Evolutionary conservation across 2,797 vertebrate genomes (phyloP).

Genomic region (Xenentodon cancila): DNA sequence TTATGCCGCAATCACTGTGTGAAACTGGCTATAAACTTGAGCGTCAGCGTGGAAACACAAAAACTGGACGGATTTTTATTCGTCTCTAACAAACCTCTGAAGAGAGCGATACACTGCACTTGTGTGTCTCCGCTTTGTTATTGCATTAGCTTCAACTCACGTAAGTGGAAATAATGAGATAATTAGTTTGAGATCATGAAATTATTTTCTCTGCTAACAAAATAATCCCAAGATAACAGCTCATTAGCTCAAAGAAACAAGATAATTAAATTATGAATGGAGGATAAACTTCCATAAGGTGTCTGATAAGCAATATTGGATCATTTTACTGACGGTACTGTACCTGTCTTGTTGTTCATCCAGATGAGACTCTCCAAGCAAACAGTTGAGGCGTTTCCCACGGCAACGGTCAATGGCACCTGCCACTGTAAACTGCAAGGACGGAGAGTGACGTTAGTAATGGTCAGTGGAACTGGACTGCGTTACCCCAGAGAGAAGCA

Average conservation of each 20-base stretch:
- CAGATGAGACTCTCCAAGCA: constrained; percentile 93
- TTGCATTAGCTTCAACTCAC: constrained; percentile 13
- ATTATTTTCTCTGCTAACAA: constrained; percentile 8
- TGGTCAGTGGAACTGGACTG: constrained; percentile 26
- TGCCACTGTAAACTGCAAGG: constrained; percentile 93
- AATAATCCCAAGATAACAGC: constrained; percentile 6
- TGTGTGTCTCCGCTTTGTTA: background rate
- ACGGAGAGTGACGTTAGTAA: constrained; percentile 55
- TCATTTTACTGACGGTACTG: background rate
- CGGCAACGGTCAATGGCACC: constrained; percentile 92
- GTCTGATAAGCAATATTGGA: background rate
- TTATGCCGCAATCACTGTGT: too few relatives aligned
- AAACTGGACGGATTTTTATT: constrained; percentile 13
- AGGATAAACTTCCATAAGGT: background rate
- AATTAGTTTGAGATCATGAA: constrained; percentile 29
- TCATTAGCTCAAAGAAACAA: constrained; percentile 15
- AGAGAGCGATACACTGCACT: background rate
- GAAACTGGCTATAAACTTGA: too few relatives aligned
- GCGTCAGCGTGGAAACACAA: background rate
- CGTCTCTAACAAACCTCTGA: background rate
- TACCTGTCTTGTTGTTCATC: constrained; percentile 98
- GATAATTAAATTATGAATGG: constrained; percentile 16
- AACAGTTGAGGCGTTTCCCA: constrained; percentile 91
- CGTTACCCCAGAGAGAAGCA: constrained; percentile 44
- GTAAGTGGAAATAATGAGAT: constrained; percentile 11